Percentiles rank a stretch among this genome's conserved stretches.
phyloP scores from a whole-genome alignment of 2,888 invertebrate species.

The Physocephala rufipes region DNA sequence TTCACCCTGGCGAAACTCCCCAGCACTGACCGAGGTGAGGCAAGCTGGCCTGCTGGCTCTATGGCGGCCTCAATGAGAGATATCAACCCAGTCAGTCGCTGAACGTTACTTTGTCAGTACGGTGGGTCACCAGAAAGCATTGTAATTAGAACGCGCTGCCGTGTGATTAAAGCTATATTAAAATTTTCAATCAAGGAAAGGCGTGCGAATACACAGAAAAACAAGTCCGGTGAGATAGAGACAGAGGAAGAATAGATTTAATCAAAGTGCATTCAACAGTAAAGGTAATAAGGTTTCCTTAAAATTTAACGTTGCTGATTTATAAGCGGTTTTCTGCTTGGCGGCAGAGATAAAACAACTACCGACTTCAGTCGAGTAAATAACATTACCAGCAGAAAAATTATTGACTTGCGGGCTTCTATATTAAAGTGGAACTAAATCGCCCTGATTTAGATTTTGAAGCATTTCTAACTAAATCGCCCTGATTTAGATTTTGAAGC shows the following conservation, averaged over 20 bases:
- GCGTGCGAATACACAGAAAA: neutral
- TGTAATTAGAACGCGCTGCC: constrained; percentile 21
- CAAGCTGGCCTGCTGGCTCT: too few species aligned
- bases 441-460: too few species aligned
- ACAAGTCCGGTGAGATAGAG: constrained; percentile 1
- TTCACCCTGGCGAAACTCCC: neutral
- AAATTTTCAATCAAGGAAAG: neutral
- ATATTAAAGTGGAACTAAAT: too few species aligned
- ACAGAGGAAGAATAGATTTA: neutral
- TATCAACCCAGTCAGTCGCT: constrained; percentile 24
- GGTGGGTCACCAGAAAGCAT: constrained; percentile 10
- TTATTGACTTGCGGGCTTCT: too few species aligned
- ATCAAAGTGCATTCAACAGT: neutral
- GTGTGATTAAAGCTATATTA: neutral
- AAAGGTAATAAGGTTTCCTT: neutral
- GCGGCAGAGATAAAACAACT: too few species aligned
- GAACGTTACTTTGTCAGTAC: constrained; percentile 31
- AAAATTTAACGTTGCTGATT: neutral
- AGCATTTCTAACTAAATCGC: too few species aligned
- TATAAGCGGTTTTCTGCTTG: neutral
- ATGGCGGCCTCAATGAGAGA: constrained; percentile 20
- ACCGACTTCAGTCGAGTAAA: too few species aligned
- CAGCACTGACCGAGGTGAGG: neutral
- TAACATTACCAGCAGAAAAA: too few species aligned
- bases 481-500: too few species aligned